Evolutionary conservation across 2,797 vertebrate species (phyloP), one percentile per base, ranked within the genome.

Genomic region (Myotis myotis): DNA sequence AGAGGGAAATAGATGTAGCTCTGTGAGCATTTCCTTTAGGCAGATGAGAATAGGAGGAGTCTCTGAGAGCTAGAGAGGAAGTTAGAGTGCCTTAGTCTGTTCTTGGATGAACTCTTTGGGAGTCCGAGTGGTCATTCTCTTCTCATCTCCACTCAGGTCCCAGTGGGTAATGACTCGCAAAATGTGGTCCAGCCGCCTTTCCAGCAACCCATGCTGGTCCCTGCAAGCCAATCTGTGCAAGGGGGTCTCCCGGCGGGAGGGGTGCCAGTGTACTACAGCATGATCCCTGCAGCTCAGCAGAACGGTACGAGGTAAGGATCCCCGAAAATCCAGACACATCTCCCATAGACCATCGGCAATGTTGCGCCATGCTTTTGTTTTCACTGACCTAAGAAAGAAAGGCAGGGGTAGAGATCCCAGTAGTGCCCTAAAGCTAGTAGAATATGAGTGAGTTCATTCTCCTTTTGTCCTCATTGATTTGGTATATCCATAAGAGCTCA

Each of bases 141-240:
- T 96, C n/a, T 84, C 47, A 23, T 94, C 87, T 60, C 72, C 62
- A 33, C 57, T 22, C 98, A 99, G 99, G 99, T 99, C 87, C 99
- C 99, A 2, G 99, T 99, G 98, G 99, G 98, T 83, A 99, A 97
- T 94, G 99, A 99, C 96, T 99, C 99, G 57, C 99, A 99, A 98
- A 98, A 97, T 0, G 99, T 99, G 98, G 99, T 99, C 94, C 99
- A 99, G 98, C 99, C 99, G 95, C 99, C 99, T 98, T 99, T 99
- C 98, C 99, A 99, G 98, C 99, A 99, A 98, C 99, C 99, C 70
- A 98, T 99, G 98, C 99, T 99, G 97, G 99, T 99, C 19, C 99
- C 99, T 19, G 99, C 99, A 96, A 99, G 99, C 98, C 99, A 99
- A 96, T 99, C 99, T 95, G 99, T 99, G 71, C 99, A 99, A 98